Conservation (phyloP, 2,113 vertebrate genomes). For the Corydoras maculifer region DNA sequence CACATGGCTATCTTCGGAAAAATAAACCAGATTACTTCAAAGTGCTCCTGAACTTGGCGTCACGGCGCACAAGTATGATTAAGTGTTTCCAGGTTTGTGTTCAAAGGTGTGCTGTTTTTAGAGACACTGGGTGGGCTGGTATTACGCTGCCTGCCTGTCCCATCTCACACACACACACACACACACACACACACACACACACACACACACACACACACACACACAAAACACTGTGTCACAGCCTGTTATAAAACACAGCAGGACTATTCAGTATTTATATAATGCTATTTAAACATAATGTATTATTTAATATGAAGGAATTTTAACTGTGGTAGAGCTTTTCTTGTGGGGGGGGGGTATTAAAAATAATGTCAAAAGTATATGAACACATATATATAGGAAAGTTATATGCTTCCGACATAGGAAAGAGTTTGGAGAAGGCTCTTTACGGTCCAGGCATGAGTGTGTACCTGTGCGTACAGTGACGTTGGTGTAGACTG, state of each 20-base stretch:
- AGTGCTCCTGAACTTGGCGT: conserved; percentile 20
- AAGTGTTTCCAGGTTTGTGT: conserved; percentile 36
- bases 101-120: conserved; percentile 23
- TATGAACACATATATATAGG: too few species aligned
- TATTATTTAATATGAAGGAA: too few species aligned
- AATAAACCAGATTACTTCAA: conserved; percentile 30
- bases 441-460: too few species aligned
- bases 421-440: too few species aligned
- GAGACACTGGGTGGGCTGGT: conserved; percentile 11
- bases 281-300: too few species aligned
- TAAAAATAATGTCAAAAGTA: too few species aligned
- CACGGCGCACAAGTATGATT: neutral
- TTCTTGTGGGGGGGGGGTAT: too few species aligned
- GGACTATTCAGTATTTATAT: neutral
- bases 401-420: too few species aligned
- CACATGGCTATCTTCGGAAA: conserved; percentile 31
- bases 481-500: too few species aligned
- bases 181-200: too few species aligned
- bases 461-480: conserved; percentile 57
- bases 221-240: neutral
- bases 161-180: neutral
- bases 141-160: neutral
- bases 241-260: neutral
- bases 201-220: too few species aligned
- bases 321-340: too few species aligned